Evolutionary conservation across 2,113 vertebrate species (phyloP), one percentile per base, ranked within the genome.

Genomic region (Corydoras maculifer): DNA sequence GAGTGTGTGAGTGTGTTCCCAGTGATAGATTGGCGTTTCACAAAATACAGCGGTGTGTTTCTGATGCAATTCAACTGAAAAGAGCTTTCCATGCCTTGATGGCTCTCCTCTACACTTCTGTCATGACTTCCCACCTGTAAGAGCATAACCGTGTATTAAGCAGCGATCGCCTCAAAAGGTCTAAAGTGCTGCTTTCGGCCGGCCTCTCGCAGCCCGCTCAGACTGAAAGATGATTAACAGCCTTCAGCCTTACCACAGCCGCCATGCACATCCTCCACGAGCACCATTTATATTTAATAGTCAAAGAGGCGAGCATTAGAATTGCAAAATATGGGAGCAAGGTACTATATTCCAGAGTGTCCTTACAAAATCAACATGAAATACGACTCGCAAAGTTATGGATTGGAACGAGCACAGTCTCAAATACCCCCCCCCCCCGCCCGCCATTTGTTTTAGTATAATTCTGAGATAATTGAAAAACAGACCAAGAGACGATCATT

Each of bases 321-420:
- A 87, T 77, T 85, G 83, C 86, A 86, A 87, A 88, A 65, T 78
- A 69, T 63, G 55, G 70, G 81, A 74, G 66, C 71, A 78, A 76
- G 63, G 72, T 74, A 66, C 48, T 30, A 29, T 25, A 18, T 53
- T 60, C 68, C 30, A 68, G 32, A 55, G 50, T 43, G 63, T 53
- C 58, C 58, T 68, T 75, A 73, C 2, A 68, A 78, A 82, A 78
- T 78, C 5, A 5, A 43, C 13, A 65, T 35, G 30, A 67, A 67
- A 25, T 69, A 60, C 3, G 58, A 29, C 53, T 35, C 18, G 2
- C 31, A 32, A 53, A 8, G 10, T 58, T 70, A 76, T 62, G 66
- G 50, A 48, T 62, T 35, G 69, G 13, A 50, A 58, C 58, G 11
- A 58, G 50, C 48, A 13, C 35, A 18, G 57, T 53, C 50, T 11